Conservation (phyloP, 2,113 vertebrate genomes). For the Mormyrus lacerda region DNA sequence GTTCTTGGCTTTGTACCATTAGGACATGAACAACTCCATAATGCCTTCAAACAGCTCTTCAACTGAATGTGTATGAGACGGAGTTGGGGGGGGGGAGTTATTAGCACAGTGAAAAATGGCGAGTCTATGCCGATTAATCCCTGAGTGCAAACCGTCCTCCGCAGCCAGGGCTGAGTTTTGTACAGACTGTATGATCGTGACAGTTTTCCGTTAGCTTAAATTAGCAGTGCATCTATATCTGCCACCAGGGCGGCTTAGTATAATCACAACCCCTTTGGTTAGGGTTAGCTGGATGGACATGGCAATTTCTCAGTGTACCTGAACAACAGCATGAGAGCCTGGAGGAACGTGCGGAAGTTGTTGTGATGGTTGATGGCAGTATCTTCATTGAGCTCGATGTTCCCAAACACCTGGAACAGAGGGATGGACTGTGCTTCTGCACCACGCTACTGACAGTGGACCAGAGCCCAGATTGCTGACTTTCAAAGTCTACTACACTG, state of each 20-base stretch:
- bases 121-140: background rate
- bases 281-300: background rate
- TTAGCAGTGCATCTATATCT: background rate
- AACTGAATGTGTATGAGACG: background rate
- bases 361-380: conserved; percentile 88
- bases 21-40: background rate
- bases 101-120: background rate
- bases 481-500: background rate
- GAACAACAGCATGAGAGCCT: conserved; percentile 91
- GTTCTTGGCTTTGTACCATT: background rate
- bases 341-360: conserved; percentile 90
- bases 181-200: background rate
- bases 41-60: background rate
- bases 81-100: background rate
- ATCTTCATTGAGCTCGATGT: conserved; percentile 85
- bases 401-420: conserved; percentile 81
- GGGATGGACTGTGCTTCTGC: background rate
- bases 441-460: background rate
- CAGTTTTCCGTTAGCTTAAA: background rate
- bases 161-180: background rate
- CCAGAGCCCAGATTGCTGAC: background rate
- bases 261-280: background rate
- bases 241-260: background rate
- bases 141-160: background rate
- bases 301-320: conserved; percentile 56